Evolutionary conservation across 2,797 vertebrate genomes (phyloP).

Genomic region (Toxotes lorentzi): DNA sequence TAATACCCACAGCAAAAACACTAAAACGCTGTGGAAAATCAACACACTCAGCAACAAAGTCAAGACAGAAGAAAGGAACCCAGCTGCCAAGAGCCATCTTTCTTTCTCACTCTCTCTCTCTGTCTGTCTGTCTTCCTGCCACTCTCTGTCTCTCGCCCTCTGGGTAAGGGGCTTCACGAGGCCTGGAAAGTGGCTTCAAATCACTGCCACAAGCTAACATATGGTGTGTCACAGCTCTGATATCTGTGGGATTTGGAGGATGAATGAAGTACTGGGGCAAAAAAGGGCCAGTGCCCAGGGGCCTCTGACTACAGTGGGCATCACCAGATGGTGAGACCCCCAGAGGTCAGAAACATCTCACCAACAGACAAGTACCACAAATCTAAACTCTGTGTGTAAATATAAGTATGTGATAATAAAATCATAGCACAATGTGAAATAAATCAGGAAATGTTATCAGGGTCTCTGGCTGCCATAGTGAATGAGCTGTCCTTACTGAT

Average conservation of each 20-base stretch:
- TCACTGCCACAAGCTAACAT: conserved; percentile 42
- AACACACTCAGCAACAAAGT: conserved; percentile 72
- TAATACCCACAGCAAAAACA: conserved; percentile 69
- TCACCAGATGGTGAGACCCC: neutral
- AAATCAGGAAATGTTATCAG: neutral
- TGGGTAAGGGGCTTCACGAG: conserved; percentile 43
- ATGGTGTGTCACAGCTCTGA: conserved; percentile 46
- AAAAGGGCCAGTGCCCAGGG: neutral
- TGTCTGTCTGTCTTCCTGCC: conserved; percentile 31
- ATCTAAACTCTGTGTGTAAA: conserved; percentile 12
- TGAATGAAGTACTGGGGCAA: neutral
- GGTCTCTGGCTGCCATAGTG: conserved; percentile 1
- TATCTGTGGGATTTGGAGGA: conserved; percentile 23
- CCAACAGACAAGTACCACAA: neutral
- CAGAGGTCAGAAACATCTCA: neutral
- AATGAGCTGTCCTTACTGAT: neutral
- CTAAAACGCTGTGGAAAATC: conserved; percentile 69
- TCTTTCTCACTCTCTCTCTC: neutral
- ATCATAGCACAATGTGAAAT: neutral
- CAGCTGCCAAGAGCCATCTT: conserved; percentile 59
- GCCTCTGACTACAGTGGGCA: neutral
- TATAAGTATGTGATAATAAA: neutral
- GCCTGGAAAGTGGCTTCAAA: conserved; percentile 56
- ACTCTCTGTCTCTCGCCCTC: conserved; percentile 30
- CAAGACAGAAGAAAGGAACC: conserved; percentile 55